Percentiles rank a stretch among this genome's conserved stretches.
Evolutionary conservation across 64 coral and sea anemone species (phyloP).

Genomic region (Montipora cactus): DNA sequence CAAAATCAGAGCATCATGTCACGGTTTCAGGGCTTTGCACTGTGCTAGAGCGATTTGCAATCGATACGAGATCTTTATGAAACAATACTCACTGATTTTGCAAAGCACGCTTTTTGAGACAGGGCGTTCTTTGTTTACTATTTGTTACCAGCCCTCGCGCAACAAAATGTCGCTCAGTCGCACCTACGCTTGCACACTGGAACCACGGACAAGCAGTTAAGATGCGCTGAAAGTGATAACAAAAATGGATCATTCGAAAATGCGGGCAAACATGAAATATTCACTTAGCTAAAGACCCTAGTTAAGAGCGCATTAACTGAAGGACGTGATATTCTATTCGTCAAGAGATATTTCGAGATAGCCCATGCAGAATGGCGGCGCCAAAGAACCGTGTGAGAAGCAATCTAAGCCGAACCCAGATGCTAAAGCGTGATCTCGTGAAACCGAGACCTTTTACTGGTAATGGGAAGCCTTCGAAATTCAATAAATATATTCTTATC

Average conservation of each 20-base stretch:
- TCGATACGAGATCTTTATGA: too few species aligned
- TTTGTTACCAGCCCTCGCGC: neutral
- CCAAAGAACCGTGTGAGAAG: neutral
- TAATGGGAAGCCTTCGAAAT: neutral
- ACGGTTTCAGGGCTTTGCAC: neutral
- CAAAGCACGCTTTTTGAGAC: neutral
- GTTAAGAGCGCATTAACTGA: constrained; percentile 47
- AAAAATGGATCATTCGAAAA: constrained; percentile 4
- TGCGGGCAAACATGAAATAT: neutral
- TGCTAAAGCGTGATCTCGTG: neutral
- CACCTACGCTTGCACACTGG: neutral
- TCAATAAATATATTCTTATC: constrained; percentile 34
- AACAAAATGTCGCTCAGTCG: neutral
- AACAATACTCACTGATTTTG: neutral
- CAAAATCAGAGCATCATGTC: too few species aligned
- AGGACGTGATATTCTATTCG: constrained; percentile 1
- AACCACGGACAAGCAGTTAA: neutral
- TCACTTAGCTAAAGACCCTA: constrained; percentile 30
- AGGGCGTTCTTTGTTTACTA: neutral
- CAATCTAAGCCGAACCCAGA: neutral
- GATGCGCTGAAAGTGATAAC: neutral
- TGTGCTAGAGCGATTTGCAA: neutral
- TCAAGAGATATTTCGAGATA: neutral
- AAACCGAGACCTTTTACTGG: constrained; percentile 9
- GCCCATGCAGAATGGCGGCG: neutral